A percentile compares a stretch with the other conserved stretches of the same genome.
Conservation (phyloP, 2,113 vertebrate species). For the Zosterops borbonicus region DNA sequence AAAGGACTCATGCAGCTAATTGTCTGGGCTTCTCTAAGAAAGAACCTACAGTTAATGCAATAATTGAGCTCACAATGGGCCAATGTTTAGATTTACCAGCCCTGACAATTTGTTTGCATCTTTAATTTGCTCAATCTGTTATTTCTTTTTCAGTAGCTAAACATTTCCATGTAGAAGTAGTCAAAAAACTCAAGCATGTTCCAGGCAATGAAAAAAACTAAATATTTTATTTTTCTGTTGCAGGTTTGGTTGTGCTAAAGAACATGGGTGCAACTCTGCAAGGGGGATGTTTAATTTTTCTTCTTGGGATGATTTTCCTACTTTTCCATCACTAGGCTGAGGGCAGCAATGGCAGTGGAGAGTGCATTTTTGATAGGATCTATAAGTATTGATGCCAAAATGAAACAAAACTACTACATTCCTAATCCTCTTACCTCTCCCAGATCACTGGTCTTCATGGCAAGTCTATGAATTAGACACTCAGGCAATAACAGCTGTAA, state of each 20-base stretch:
- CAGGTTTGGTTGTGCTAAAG: background rate
- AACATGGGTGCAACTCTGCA: background rate
- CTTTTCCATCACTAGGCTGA: background rate
- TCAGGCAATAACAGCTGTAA: background rate
- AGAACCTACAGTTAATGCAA: background rate
- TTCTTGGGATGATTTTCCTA: background rate
- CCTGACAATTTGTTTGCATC: constrained; percentile 47
- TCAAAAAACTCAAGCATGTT: constrained; percentile 16
- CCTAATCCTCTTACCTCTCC: background rate
- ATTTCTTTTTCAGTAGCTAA: constrained; percentile 40
- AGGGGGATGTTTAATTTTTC: background rate
- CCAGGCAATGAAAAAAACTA: background rate
- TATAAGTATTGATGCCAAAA: background rate
- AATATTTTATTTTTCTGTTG: background rate
- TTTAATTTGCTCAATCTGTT: constrained; percentile 57
- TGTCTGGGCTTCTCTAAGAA: background rate
- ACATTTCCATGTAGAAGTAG: background rate
- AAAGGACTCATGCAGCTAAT: background rate
- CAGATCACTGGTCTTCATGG: background rate
- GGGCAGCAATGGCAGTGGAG: background rate
- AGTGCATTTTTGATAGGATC: background rate
- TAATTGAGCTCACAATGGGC: background rate
- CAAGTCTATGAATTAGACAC: background rate
- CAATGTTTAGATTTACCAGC: constrained; percentile 39
- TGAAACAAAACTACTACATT: background rate